Percentiles rank a stretch among this genome's conserved stretches.
These are phyloP conservation scores for Diadromus collaris DNA, from an alignment of 2,888 invertebrate species.

Conservation along the genomic window DNA sequence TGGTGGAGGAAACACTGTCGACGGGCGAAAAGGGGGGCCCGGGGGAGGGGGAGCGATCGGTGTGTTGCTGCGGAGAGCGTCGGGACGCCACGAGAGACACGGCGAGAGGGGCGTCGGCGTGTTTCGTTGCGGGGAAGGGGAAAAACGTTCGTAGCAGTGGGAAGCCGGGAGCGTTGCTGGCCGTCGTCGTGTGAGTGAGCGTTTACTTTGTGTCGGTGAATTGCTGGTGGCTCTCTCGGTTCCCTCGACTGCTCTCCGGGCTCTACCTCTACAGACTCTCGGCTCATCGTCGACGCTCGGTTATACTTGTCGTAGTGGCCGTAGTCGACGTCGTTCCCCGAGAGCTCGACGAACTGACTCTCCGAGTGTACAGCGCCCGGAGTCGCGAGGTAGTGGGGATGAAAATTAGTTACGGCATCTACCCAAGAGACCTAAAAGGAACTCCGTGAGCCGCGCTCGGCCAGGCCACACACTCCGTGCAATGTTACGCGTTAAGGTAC, in stretches of 20 bases:
- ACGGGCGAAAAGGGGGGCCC: constrained; percentile 35
- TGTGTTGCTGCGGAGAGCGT: constrained; percentile 58
- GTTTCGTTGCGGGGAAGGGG: constrained; percentile 48
- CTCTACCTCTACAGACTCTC: constrained; percentile 51
- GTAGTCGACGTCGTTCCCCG: constrained; percentile 45
- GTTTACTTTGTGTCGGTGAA: constrained; percentile 16
- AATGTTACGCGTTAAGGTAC: constrained; percentile 78
- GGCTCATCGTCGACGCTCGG: constrained; percentile 46
- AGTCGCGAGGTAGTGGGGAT: constrained; percentile 70
- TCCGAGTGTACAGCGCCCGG: constrained; percentile 53
- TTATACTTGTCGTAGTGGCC: constrained; percentile 26
- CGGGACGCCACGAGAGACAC: constrained; percentile 47
- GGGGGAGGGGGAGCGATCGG: constrained; percentile 8
- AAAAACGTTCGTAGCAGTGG: constrained; percentile 70
- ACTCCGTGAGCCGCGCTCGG: constrained; percentile 75
- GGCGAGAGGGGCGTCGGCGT: constrained; percentile 46
- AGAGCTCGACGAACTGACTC: constrained; percentile 61
- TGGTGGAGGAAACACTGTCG: constrained; percentile 49
- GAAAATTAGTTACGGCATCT: constrained; percentile 79
- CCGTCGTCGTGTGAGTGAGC: not conserved
- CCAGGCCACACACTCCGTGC: constrained; percentile 77
- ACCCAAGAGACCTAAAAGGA: constrained; percentile 78
- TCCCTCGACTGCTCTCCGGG: constrained; percentile 47
- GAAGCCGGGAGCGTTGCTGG: constrained; percentile 66
- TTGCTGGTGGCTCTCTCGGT: constrained; percentile 57